Conservation (phyloP, 2,888 invertebrate genomes). For the Pasiphila rectangulata region DNA sequence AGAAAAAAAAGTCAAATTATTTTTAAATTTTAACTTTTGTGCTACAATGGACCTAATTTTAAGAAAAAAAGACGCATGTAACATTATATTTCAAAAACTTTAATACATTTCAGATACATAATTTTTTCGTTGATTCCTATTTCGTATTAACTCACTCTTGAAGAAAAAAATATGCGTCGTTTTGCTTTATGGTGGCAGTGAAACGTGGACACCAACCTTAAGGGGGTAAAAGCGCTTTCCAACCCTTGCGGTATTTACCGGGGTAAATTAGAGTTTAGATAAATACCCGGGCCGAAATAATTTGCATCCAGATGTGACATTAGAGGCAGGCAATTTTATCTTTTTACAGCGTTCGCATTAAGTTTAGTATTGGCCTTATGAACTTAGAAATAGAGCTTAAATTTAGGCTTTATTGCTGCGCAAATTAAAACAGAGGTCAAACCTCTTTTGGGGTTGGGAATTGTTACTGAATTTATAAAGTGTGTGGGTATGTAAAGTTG, state of each 20-base stretch:
- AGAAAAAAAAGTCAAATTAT: too few relatives aligned
- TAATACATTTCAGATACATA: too few relatives aligned
- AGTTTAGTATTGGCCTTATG: conserved; percentile 22
- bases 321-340: conserved; percentile 59
- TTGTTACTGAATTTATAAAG: not conserved
- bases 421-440: conserved; percentile 17
- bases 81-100: too few relatives aligned
- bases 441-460: conserved; percentile 1
- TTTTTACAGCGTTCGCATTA: conserved; percentile 42
- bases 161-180: too few relatives aligned
- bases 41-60: too few relatives aligned
- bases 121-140: too few relatives aligned
- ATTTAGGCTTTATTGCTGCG: conserved; percentile 8
- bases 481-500: not conserved
- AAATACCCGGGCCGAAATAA: conserved; percentile 71
- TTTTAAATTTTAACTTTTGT: too few relatives aligned
- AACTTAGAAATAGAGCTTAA: conserved; percentile 19
- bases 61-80: too few relatives aligned
- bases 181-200: too few relatives aligned
- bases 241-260: conserved; percentile 70
- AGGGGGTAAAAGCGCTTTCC: conserved; percentile 41
- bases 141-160: too few relatives aligned
- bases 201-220: conserved; percentile 2
- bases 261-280: conserved; percentile 71
- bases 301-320: conserved; percentile 80